These are phyloP conservation scores for Molossus alvarezi DNA, from an alignment of 2,797 vertebrate genomes.

Conservation along the genomic window DNA sequence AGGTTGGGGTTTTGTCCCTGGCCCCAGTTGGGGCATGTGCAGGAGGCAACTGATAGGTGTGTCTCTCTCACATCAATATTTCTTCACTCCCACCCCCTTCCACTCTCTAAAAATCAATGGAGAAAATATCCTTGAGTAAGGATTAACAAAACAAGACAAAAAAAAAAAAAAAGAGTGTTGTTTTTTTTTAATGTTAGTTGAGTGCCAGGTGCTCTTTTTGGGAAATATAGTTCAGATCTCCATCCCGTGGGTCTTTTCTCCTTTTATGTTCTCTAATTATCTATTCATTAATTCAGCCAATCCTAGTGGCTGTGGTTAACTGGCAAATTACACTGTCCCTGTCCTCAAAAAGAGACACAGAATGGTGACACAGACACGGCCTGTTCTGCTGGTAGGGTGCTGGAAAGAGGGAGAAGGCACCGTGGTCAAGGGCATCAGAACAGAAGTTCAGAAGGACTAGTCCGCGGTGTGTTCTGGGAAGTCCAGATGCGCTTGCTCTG, in stretches of 20 bases:
- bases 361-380: background rate
- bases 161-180: too few species aligned
- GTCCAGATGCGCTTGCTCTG: background rate
- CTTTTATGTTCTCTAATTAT: conserved; percentile 35
- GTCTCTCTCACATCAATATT: too few species aligned
- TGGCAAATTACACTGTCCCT: background rate
- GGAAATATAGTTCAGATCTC: conserved; percentile 1
- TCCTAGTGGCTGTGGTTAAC: background rate
- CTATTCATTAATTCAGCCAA: background rate
- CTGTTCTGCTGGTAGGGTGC: background rate
- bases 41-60: too few species aligned
- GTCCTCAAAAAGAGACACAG: background rate
- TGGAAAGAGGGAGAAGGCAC: background rate
- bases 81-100: too few species aligned
- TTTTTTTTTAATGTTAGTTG: background rate
- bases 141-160: too few species aligned
- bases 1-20: too few species aligned
- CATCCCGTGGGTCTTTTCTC: background rate
- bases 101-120: too few species aligned
- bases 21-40: too few species aligned
- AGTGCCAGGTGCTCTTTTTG: background rate
- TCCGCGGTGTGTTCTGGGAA: background rate
- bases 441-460: background rate
- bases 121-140: too few species aligned
- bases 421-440: background rate